These are phyloP conservation scores for Spheniscus humboldti DNA, from an alignment of 2,797 vertebrate species.

Conservation along the genomic window DNA sequence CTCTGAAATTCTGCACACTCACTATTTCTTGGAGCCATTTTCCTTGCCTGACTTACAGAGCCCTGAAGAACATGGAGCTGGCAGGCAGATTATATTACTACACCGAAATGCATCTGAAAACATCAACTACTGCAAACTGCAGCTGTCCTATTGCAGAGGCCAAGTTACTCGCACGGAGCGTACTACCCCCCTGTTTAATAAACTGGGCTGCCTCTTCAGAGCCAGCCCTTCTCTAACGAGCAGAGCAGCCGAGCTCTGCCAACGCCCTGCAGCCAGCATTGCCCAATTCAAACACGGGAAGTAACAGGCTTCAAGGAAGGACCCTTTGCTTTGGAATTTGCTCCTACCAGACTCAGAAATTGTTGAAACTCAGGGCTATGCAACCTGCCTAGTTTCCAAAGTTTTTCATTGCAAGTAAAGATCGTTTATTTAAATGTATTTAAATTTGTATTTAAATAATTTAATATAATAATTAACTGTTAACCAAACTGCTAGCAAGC, in stretches of 20 bases:
- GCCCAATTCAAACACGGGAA: background rate
- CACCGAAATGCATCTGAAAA: background rate
- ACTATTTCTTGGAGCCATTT: slow-evolving; percentile 13
- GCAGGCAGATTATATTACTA: background rate
- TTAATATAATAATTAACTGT: too few species aligned
- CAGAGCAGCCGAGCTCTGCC: background rate
- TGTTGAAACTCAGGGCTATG: background rate
- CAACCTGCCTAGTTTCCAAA: background rate
- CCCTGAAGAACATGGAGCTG: slow-evolving; percentile 13
- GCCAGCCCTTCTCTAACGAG: background rate
- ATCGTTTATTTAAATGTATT: background rate
- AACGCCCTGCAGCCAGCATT: background rate
- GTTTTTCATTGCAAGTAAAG: background rate
- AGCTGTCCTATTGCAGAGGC: background rate
- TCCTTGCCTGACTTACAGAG: background rate
- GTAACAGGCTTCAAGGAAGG: background rate
- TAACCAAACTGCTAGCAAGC: background rate
- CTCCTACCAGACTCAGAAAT: background rate
- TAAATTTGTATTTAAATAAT: background rate
- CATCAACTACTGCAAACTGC: background rate
- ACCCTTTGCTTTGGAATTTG: background rate
- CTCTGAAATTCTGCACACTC: background rate
- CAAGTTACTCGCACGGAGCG: background rate
- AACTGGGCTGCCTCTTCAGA: background rate
- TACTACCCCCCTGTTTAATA: background rate